Conservation (phyloP, 2,888 invertebrate species). For the Pollenia angustigena region DNA sequence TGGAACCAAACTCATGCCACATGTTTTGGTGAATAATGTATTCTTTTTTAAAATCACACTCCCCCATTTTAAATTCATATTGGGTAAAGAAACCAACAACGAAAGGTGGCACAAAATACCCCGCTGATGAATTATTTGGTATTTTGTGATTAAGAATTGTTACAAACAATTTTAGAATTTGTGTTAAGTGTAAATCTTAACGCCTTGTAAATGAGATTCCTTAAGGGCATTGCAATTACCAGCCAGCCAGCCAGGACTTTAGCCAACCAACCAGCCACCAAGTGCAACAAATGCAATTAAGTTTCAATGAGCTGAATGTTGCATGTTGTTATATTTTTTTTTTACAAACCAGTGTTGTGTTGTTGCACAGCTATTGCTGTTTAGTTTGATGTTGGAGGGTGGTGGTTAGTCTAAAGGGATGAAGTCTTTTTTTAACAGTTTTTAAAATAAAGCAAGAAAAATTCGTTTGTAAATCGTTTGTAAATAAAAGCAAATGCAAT, state of each 20-base stretch:
- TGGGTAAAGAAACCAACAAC: not conserved
- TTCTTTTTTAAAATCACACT: conserved; percentile 23
- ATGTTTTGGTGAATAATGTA: conserved; percentile 44
- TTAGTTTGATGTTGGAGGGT: not conserved
- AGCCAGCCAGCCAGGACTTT: conserved; percentile 38
- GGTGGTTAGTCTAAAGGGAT: not conserved
- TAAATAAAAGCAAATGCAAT: no score
- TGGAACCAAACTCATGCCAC: conserved; percentile 1
- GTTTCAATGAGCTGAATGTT: conserved; percentile 58
- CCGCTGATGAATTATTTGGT: conserved; percentile 23
- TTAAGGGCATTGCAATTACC: conserved; percentile 72
- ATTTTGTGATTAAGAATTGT: conserved; percentile 45
- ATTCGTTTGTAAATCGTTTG: no score
- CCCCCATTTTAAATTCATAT: conserved; percentile 37
- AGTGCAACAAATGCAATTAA: conserved; percentile 74
- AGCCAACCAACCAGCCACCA: conserved; percentile 34
- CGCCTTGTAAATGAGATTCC: conserved; percentile 71
- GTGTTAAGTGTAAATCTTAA: conserved; percentile 70
- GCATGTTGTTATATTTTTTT: conserved; percentile 37
- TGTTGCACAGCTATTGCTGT: not conserved
- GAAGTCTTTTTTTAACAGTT: not conserved
- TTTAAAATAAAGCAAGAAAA: no score
- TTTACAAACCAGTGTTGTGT: not conserved
- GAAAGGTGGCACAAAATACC: not conserved
- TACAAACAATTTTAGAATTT: conserved; percentile 41